Conservation (phyloP, 2,797 vertebrate genomes). For the Falco naumanni region DNA sequence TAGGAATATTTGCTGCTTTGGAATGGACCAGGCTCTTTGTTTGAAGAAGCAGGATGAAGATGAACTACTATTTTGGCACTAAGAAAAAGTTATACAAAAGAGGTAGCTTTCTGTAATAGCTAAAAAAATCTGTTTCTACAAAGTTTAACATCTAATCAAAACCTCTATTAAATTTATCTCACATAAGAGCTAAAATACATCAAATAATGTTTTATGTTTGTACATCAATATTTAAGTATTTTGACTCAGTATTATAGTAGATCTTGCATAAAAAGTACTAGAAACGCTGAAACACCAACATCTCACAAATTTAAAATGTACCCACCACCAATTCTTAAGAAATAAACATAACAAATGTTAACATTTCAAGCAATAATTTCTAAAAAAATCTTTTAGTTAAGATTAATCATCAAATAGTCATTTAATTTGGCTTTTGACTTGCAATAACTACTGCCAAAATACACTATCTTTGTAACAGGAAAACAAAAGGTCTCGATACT, state of each 20-base stretch:
- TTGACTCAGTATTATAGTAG: neutral
- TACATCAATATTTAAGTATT: neutral
- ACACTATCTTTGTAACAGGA: constrained; percentile 7
- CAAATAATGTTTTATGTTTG: neutral
- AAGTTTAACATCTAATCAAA: neutral
- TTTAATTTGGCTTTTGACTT: constrained; percentile 19
- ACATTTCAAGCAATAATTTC: neutral
- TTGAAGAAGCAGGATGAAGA: constrained; percentile 84
- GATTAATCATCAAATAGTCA: neutral
- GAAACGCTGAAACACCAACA: neutral
- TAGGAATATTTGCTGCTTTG: constrained; percentile 93
- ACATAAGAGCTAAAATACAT: neutral
- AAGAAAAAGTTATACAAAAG: neutral
- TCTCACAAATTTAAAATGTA: neutral
- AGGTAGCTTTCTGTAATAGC: neutral
- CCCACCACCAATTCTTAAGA: neutral
- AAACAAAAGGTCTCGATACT: constrained; percentile 52
- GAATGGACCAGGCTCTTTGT: constrained; percentile 94
- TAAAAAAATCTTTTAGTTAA: neutral
- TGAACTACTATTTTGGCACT: constrained; percentile 98
- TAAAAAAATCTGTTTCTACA: neutral
- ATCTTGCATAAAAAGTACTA: neutral
- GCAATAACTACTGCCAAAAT: constrained; percentile 39
- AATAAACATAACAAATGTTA: neutral
- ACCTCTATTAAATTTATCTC: neutral